These are phyloP conservation scores for Selenia dentaria DNA, from an alignment of 2,888 invertebrate species.

Conservation along the genomic window DNA sequence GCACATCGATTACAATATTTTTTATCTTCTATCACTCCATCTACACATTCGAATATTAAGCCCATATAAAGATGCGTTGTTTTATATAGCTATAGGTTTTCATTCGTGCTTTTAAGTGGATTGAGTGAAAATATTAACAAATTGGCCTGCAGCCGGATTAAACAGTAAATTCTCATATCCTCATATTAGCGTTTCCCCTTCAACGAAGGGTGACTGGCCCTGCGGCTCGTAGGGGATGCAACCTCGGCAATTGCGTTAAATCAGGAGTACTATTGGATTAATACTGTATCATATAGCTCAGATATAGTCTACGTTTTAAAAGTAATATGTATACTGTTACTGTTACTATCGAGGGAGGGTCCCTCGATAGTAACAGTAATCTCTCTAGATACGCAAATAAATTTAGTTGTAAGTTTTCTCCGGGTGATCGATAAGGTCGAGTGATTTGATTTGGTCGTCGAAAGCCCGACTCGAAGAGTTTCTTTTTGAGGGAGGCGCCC, in stretches of 20 bases:
- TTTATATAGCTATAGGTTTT: conserved; percentile 46
- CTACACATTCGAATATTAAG: conserved; percentile 24
- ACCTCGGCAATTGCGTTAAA: conserved; percentile 81
- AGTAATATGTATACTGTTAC: conserved; percentile 24
- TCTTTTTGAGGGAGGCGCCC: conserved; percentile 74
- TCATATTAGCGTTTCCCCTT: conserved; percentile 80
- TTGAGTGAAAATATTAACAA: conserved; percentile 84
- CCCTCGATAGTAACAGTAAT: too few relatives aligned
- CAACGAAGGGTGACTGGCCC: conserved; percentile 70
- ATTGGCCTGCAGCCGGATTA: conserved; percentile 82
- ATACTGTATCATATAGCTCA: conserved; percentile 57
- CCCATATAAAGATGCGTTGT: conserved; percentile 32
- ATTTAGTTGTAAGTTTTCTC: conserved; percentile 75
- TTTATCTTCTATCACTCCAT: conserved; percentile 26
- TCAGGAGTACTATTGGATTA: conserved; percentile 78
- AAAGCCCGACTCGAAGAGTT: conserved; percentile 68
- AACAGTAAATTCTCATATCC: conserved; percentile 84
- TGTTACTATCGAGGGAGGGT: conserved; percentile 24
- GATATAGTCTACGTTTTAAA: conserved; percentile 30
- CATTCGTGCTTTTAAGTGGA: conserved; percentile 75
- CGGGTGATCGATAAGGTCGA: conserved; percentile 77
- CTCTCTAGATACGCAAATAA: conserved; percentile 60
- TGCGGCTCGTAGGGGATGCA: conserved; percentile 69
- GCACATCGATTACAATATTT: conserved; percentile 37
- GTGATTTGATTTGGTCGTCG: conserved; percentile 81